Percentiles rank a stretch among this genome's conserved stretches.
phyloP scores from a whole-genome alignment of 2,888 invertebrate species.

The Eristalis pertinax region DNA sequence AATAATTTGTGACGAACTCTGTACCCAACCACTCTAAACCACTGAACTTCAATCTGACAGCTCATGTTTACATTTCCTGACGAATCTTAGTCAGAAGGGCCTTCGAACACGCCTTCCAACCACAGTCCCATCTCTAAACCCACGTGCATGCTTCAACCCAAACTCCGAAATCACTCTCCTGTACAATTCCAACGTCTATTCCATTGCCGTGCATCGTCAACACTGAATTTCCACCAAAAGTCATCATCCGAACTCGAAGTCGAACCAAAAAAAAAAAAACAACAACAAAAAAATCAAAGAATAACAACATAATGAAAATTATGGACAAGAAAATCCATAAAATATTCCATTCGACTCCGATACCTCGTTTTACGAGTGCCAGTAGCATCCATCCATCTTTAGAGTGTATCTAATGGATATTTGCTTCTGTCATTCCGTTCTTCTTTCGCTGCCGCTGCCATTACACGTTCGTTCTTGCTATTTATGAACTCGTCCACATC shows the following conservation, averaged over 20 bases:
- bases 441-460: neutral
- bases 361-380: conserved; percentile 21
- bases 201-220: neutral
- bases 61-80: no score
- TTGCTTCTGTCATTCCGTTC: conserved; percentile 20
- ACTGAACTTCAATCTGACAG: no score
- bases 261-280: neutral
- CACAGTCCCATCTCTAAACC: no score
- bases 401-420: conserved; percentile 60
- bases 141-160: no score
- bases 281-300: neutral
- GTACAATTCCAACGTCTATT: neutral
- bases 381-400: conserved; percentile 63
- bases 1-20: no score
- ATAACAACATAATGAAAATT: neutral
- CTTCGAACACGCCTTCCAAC: no score
- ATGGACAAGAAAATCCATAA: conserved; percentile 13
- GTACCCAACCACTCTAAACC: no score
- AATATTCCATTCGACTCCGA: conserved; percentile 25
- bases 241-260: neutral
- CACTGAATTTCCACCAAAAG: neutral
- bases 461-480: conserved; percentile 8
- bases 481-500: conserved; percentile 23
- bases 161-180: no score
- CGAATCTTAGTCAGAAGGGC: no score